Conservation (phyloP, 2,113 vertebrate genomes). For the Hydrolagus affinis region DNA sequence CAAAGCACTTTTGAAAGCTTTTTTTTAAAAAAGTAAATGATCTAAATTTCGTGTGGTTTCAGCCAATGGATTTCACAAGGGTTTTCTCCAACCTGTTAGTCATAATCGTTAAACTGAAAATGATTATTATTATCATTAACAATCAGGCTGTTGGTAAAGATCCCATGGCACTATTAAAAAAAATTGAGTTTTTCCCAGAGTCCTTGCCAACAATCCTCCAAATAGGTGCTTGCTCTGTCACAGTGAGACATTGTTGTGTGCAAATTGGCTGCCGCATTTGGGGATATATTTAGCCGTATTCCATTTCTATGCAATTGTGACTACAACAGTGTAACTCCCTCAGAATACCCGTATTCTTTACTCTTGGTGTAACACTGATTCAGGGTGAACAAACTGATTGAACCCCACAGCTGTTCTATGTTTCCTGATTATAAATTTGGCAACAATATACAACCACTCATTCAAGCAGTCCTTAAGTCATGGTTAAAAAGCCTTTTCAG, state of each 20-base stretch:
- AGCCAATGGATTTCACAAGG: not conserved
- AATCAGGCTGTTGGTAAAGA: too few relatives aligned
- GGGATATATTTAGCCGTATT: too few relatives aligned
- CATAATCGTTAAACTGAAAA: not conserved
- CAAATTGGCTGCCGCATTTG: not conserved
- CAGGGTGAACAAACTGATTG: slow-evolving; percentile 38
- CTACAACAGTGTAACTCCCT: slow-evolving; percentile 33
- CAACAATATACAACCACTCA: slow-evolving; percentile 44
- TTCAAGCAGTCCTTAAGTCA: slow-evolving; percentile 65
- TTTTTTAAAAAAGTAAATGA: not conserved
- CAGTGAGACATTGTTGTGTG: not conserved
- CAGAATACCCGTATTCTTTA: slow-evolving; percentile 56
- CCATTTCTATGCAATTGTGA: not conserved
- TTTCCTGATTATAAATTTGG: slow-evolving; percentile 52
- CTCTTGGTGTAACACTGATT: slow-evolving; percentile 41
- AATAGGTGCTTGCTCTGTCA: not conserved
- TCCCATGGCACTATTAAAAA: too few relatives aligned
- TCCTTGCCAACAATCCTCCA: not conserved
- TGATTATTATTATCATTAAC: not conserved
- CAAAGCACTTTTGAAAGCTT: not conserved
- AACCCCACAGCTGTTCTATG: slow-evolving; percentile 48
- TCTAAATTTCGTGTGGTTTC: not conserved
- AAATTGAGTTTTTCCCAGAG: too few relatives aligned
- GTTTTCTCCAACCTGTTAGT: not conserved
- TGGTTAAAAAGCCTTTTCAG: slow-evolving; percentile 61